Evolutionary conservation across 2,113 vertebrate genomes (phyloP).

Genomic region (Brachyistius frenatus): DNA sequence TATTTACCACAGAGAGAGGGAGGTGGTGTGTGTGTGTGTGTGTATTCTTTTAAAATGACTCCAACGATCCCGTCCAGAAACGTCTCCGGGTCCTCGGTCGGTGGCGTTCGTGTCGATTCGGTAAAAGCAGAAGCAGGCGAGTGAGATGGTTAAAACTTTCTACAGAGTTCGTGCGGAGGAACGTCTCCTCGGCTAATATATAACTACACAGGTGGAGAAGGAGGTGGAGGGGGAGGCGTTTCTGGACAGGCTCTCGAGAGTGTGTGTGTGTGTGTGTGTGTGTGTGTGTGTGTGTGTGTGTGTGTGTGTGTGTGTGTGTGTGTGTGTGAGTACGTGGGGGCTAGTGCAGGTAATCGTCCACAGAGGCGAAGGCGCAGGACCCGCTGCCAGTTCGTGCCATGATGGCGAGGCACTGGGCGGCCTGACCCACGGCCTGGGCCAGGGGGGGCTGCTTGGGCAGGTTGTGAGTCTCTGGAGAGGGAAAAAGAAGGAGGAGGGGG

Average conservation of each 20-base stretch:
- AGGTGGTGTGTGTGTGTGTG: neutral
- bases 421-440: constrained; percentile 95
- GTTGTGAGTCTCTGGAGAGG: constrained; percentile 94
- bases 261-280: constrained; percentile 13
- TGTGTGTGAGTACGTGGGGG: constrained; percentile 36
- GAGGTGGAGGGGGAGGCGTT: neutral
- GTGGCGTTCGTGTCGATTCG: neutral
- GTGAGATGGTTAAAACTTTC: constrained; percentile 32
- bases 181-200: constrained; percentile 23
- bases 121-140: constrained; percentile 44
- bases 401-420: constrained; percentile 95
- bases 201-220: constrained; percentile 35
- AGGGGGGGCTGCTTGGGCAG: constrained; percentile 99
- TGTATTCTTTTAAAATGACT: too few species aligned
- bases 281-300: constrained; percentile 21
- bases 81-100: neutral
- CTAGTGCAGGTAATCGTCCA: constrained; percentile 98
- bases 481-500: neutral
- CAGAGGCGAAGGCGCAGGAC: constrained; percentile 96
- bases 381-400: constrained; percentile 97
- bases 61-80: constrained; percentile 39
- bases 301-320: constrained; percentile 25
- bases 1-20: constrained; percentile 51
- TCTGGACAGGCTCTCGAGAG: constrained; percentile 45
- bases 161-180: constrained; percentile 29